These are phyloP conservation scores for Ispidina picta DNA, from an alignment of 2,797 vertebrate species.

Conservation along the genomic window DNA sequence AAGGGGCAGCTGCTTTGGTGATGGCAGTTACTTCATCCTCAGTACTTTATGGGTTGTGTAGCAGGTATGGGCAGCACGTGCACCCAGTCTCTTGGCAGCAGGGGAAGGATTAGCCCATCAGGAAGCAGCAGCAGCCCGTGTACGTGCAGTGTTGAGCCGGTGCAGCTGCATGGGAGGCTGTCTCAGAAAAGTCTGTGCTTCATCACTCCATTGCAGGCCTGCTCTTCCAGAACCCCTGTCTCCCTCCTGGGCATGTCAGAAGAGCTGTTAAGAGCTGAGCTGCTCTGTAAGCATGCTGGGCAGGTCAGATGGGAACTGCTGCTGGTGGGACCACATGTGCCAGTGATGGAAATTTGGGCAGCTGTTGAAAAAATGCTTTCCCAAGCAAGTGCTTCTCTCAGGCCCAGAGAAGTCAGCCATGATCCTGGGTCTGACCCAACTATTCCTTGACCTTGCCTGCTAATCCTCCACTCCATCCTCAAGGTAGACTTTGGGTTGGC, in stretches of 20 bases:
- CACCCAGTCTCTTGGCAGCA: fast-evolving
- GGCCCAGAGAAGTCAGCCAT: not conserved
- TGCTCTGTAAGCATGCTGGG: not conserved
- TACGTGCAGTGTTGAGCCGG: not conserved
- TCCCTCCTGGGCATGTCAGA: not conserved
- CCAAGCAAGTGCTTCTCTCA: not conserved
- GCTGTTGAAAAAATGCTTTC: not conserved
- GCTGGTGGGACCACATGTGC: not conserved
- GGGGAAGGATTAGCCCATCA: not conserved
- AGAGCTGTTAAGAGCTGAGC: not conserved
- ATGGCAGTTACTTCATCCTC: not conserved
- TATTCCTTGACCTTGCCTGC: slow-evolving; percentile 11
- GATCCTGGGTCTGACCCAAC: slow-evolving; percentile 20
- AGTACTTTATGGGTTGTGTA: not conserved
- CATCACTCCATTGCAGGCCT: fast-evolving
- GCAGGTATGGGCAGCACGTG: not conserved
- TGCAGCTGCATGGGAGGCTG: fast-evolving
- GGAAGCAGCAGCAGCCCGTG: not conserved
- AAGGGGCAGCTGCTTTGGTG: not conserved
- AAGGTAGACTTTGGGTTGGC: not conserved
- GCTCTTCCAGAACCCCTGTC: not conserved
- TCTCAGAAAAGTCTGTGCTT: not conserved
- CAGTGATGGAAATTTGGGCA: fast-evolving
- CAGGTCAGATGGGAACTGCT: not conserved
- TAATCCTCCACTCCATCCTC: not conserved